Evolutionary conservation across 2,113 vertebrate genomes (phyloP), one percentile per base, ranked within the genome.

Genomic region (Toxostoma redivivum): DNA sequence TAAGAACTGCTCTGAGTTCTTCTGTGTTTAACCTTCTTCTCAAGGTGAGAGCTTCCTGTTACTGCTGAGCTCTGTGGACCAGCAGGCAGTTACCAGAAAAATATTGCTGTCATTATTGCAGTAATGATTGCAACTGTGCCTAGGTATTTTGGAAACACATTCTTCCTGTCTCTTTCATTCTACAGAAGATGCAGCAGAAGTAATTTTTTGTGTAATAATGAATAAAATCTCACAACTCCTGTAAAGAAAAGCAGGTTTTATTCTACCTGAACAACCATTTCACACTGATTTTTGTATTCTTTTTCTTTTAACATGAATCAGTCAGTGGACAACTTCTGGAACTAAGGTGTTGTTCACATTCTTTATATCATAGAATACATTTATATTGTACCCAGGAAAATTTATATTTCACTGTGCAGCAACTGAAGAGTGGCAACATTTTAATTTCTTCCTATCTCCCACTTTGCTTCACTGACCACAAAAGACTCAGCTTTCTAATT

Each of bases 1-100:
- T 3, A 22, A 58, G 66, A 56, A 31, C 10, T 0, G 2, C 18
- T 2, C 15, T n/a, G 53, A 5, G 15, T 48, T 67, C 38, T 12
- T 67, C 42, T 45, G 13, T n/a, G 31, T n/a, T 92, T 65, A 25
- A 27, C 16, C 7, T 71, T 54, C 4, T 61, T 44, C 30, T 53
- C 22, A 18, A 58, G 33, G 25, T 38, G 33, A 58, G 20, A 62
- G 9, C 27, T 18, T 85, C 11, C 25, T 37, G 10, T 9, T 38
- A 9, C 9, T 15, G 9, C 19, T 65, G 40, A 70, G n/a, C 37
- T 84, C 27, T 12, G 19, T 10, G n/a, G 28, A 45, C 27, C 28
- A 44, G 28, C 31, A 87, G 54, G 8, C 23, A 65, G n/a, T 20
- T 35, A 38, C 40, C 69, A 57, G 37, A 31, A 14, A 48, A 22